These are phyloP conservation scores for Patella caerulea DNA, from an alignment of 2,888 invertebrate species.

Conservation along the genomic window DNA sequence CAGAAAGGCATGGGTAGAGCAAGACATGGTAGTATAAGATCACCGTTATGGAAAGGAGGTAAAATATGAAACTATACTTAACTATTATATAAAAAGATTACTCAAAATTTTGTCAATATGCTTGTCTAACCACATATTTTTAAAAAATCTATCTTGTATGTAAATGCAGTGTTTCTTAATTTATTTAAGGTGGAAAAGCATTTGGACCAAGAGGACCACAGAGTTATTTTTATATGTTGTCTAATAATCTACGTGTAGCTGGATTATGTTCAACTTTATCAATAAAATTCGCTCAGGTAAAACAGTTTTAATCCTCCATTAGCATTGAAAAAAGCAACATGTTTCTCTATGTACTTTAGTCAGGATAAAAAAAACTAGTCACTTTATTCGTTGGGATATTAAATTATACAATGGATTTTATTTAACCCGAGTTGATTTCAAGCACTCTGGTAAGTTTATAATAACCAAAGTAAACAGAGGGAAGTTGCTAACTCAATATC, in stretches of 20 bases:
- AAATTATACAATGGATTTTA: not conserved
- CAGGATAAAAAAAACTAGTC: too few relatives aligned
- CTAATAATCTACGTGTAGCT: slow-evolving; percentile 81
- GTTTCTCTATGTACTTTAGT: not conserved
- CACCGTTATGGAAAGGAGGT: slow-evolving; percentile 82
- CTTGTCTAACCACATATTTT: not conserved
- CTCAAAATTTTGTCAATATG: not conserved
- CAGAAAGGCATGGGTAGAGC: slow-evolving; percentile 94
- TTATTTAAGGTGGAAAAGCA: slow-evolving; percentile 79
- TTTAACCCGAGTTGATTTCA: not conserved
- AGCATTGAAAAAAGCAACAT: not conserved
- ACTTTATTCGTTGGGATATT: not conserved
- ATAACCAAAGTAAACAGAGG: not conserved
- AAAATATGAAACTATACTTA: not conserved
- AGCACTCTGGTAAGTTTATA: not conserved
- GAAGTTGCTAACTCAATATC: not conserved
- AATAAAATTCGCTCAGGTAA: slow-evolving; percentile 86
- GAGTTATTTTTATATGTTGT: slow-evolving; percentile 94
- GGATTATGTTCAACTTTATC: slow-evolving; percentile 89
- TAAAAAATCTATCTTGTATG: not conserved
- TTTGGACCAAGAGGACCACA: slow-evolving; percentile 94
- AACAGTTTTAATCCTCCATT: not conserved
- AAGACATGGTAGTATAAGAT: slow-evolving; percentile 91
- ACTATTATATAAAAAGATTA: not conserved
- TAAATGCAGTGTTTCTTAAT: slow-evolving; percentile 1